Conservation (phyloP, 2,797 vertebrate genomes). For the Poeciliopsis presidionis region DNA sequence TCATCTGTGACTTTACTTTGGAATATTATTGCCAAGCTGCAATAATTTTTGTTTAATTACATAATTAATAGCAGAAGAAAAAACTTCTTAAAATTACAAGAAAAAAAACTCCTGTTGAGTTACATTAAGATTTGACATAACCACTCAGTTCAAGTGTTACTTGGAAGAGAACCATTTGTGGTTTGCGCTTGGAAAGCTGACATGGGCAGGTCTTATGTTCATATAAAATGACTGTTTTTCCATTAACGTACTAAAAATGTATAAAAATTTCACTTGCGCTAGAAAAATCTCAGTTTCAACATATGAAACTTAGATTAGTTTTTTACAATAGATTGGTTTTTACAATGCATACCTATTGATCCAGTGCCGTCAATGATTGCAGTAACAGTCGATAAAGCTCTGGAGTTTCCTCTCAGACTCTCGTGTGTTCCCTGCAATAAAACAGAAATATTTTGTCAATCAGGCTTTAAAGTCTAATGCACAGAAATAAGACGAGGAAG, state of each 20-base stretch:
- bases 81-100: too few relatives aligned
- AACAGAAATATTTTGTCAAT: not conserved
- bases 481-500: not conserved
- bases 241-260: not conserved
- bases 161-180: not conserved
- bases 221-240: not conserved
- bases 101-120: too few relatives aligned
- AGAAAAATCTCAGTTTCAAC: not conserved
- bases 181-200: not conserved
- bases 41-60: too few relatives aligned
- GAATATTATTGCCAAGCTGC: too few relatives aligned
- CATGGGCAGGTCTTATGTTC: not conserved
- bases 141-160: too few relatives aligned
- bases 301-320: too few relatives aligned
- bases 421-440: constrained; percentile 91
- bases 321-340: not conserved
- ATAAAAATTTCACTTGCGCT: not conserved
- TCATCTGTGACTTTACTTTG: too few relatives aligned
- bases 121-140: too few relatives aligned
- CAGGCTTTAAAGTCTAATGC: not conserved
- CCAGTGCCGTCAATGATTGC: constrained; percentile 98
- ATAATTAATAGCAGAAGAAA: too few relatives aligned
- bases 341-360: constrained; percentile 84
- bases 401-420: constrained; percentile 92
- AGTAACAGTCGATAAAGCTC: constrained; percentile 92